Evolutionary conservation across 2,113 vertebrate species (phyloP), one percentile per base, ranked within the genome.

Genomic region (Nettapus auritus): DNA sequence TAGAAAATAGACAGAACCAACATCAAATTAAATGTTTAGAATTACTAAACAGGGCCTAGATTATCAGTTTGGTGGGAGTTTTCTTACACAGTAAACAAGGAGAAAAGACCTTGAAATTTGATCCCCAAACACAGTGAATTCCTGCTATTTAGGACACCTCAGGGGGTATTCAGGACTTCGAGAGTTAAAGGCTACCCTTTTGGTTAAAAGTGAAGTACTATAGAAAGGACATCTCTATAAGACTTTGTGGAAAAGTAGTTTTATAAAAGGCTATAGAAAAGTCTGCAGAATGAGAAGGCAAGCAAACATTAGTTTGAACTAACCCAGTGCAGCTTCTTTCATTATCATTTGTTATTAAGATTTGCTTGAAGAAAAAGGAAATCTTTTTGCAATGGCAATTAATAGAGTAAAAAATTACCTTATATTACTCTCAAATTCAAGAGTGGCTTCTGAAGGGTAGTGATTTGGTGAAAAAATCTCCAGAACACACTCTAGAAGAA

Each of bases 21-120:
- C 73, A 91, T 9, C 40, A 88, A 81, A 94, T 96, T 73, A 91
- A 82, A 53, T 74, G 78, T 93, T 83, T 79, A 75, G 25, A 80
- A 85, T 34, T 66, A 82, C 44, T 75, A 63, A 94, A 85, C 71
- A 85, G 28, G 42, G 57, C 26, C 19, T 40, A 40, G n/a, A 68
- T 48, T 74, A 92, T 68, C 56, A n/a, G 11, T 67, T 59, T 59
- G 18, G 46, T 34, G 56, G 11, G 52, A 86, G 71, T 26, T 86
- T 80, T 93, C 71, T 42, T 59, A 28, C 36, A 28, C 5, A 5
- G 38, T 9, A 80, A 67, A 79, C 69, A 53, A 55, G 16, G 15
- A 87, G 20, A 80, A 66, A 81, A 66, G 8, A 56, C 38, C 59
- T 70, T 83, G 71, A 83, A 67, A 86, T 63, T 4, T 57, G 52